Evolutionary conservation across 2,888 invertebrate genomes (phyloP).

Genomic region (Bombyx huttoni): DNA sequence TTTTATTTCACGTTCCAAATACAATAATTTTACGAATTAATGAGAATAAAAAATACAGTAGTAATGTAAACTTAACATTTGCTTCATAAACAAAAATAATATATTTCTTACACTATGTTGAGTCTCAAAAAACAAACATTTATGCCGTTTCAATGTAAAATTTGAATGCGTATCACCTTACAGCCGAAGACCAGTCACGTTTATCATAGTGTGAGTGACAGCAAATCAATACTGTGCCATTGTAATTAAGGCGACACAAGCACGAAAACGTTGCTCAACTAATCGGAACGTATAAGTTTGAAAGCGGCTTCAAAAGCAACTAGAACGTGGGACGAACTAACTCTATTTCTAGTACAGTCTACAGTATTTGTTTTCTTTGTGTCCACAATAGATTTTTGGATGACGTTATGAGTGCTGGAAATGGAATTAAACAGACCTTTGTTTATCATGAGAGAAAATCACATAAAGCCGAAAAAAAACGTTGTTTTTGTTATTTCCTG

Average conservation of each 20-base stretch:
- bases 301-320: conserved; percentile 9
- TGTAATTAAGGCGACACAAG: conserved; percentile 10
- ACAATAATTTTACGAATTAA: too few relatives aligned
- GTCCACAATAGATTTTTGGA: neutral
- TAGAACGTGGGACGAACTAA: conserved; percentile 8
- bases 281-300: conserved; percentile 3
- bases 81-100: too few relatives aligned
- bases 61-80: too few relatives aligned
- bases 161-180: neutral
- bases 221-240: conserved; percentile 13
- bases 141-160: neutral
- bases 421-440: too few relatives aligned
- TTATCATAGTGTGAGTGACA: conserved; percentile 11
- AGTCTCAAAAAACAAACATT: neutral
- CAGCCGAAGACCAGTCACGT: neutral
- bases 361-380: conserved; percentile 7
- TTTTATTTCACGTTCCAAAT: too few relatives aligned
- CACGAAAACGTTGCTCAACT: conserved; percentile 8
- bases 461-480: too few relatives aligned
- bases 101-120: too few relatives aligned
- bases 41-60: too few relatives aligned
- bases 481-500: neutral
- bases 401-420: too few relatives aligned
- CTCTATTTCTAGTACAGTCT: conserved; percentile 5
- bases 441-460: too few relatives aligned